Conservation (phyloP, 2,797 vertebrate genomes). For the Crossoptilon crossoptilon region DNA sequence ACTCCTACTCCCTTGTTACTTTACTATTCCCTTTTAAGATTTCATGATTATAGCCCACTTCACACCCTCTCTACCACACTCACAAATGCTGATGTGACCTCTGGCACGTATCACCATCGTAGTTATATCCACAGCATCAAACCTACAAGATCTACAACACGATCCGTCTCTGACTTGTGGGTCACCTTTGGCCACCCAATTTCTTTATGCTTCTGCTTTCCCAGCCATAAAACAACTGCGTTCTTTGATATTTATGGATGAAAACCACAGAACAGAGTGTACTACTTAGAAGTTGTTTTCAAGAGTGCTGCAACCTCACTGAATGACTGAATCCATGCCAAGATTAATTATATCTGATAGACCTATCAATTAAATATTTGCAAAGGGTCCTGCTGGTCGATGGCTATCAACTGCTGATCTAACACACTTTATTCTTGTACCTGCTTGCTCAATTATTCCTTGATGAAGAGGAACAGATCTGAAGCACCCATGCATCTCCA, state of each 20-base stretch:
- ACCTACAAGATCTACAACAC: background rate
- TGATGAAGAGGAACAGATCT: background rate
- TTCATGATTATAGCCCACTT: constrained; percentile 35
- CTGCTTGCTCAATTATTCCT: background rate
- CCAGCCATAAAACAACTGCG: background rate
- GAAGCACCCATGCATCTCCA: background rate
- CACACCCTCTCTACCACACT: constrained; percentile 48
- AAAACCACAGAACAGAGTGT: background rate
- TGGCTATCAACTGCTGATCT: background rate
- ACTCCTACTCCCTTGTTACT: constrained; percentile 47
- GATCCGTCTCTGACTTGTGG: background rate
- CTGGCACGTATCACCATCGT: background rate
- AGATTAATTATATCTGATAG: constrained; percentile 8
- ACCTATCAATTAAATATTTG: background rate
- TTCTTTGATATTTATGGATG: constrained; percentile 16
- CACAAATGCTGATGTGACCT: constrained; percentile 38
- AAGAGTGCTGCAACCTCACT: background rate
- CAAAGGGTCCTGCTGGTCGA: background rate
- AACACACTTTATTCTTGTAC: background rate
- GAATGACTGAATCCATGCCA: background rate
- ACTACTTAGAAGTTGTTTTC: background rate
- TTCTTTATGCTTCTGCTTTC: background rate
- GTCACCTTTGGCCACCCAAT: background rate
- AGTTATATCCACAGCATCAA: background rate
- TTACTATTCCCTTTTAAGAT: constrained; percentile 44